These are phyloP conservation scores for Nematopogon swammerdamellus DNA, from an alignment of 2,888 invertebrate species.

Conservation along the genomic window DNA sequence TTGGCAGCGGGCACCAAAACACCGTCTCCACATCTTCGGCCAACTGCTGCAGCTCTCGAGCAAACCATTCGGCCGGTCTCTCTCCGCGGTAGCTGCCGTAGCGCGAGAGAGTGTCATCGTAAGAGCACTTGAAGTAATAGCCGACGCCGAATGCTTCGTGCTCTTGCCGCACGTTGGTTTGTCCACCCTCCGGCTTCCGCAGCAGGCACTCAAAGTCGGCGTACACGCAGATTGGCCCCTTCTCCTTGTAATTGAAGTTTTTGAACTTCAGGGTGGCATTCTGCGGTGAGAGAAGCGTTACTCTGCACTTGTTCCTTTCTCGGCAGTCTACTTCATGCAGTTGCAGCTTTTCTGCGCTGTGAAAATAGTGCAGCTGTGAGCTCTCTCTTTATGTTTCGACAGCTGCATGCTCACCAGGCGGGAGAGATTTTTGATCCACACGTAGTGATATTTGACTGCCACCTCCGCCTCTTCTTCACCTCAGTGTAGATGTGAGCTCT, in stretches of 20 bases:
- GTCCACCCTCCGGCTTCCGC: background rate
- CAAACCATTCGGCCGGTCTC: constrained; percentile 4
- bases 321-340: background rate
- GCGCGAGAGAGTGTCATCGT: constrained; percentile 10
- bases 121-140: constrained; percentile 8
- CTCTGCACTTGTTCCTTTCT: background rate
- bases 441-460: constrained; percentile 4
- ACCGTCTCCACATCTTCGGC: background rate
- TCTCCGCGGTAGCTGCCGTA: constrained; percentile 6
- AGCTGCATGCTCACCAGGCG: constrained; percentile 1
- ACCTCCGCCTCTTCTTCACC: background rate
- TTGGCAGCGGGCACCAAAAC: background rate
- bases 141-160: background rate
- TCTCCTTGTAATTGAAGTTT: background rate
- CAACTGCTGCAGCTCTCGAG: background rate
- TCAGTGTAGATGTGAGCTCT: background rate
- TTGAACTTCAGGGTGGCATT: background rate
- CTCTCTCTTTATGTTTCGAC: constrained; percentile 2
- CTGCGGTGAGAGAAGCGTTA: background rate
- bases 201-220: background rate
- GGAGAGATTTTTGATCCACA: constrained; percentile 4
- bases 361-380: background rate
- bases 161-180: background rate
- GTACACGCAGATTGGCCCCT: background rate
- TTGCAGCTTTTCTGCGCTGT: constrained; percentile 6